These are phyloP conservation scores for Zaprionus lineosus DNA, from an alignment of 2,888 invertebrate species.

Conservation along the genomic window DNA sequence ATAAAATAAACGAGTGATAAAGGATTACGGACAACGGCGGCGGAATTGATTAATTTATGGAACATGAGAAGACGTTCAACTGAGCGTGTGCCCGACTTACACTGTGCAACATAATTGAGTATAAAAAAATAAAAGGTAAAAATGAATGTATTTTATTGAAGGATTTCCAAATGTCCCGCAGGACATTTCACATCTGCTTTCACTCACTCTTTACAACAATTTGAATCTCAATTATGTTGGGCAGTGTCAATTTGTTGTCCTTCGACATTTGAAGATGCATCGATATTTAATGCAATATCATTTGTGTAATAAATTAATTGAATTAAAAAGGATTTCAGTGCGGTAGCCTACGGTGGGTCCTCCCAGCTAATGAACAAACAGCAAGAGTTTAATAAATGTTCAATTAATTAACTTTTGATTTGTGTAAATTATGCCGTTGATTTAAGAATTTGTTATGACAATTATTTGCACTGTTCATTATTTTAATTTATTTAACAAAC, in stretches of 20 bases:
- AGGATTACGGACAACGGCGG: slow-evolving; percentile 41
- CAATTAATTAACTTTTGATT: slow-evolving; percentile 27
- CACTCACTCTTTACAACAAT: not conserved
- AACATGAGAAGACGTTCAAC: slow-evolving; percentile 44
- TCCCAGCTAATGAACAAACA: slow-evolving; percentile 30
- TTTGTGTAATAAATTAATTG: slow-evolving; percentile 54
- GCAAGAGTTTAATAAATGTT: slow-evolving; percentile 21
- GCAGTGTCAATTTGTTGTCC: not conserved
- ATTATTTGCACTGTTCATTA: not conserved
- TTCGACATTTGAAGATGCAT: slow-evolving; percentile 43
- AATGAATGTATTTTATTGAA: not conserved
- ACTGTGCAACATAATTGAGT: slow-evolving; percentile 30
- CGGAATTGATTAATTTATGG: slow-evolving; percentile 70
- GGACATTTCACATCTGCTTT: not conserved
- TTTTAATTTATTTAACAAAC: not conserved
- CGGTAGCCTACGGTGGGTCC: too few relatives aligned
- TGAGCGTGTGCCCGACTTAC: slow-evolving; percentile 20
- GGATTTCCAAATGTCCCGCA: not conserved
- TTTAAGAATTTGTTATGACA: not conserved
- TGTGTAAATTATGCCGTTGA: slow-evolving; percentile 10
- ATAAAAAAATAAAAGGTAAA: not conserved
- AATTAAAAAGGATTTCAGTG: slow-evolving; percentile 33
- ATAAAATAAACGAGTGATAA: slow-evolving; percentile 56
- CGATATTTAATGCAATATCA: slow-evolving; percentile 55
- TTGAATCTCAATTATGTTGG: not conserved